These are phyloP conservation scores for Acipenser transmontanus DNA, from an alignment of 2,797 vertebrate species.

Conservation along the genomic window DNA sequence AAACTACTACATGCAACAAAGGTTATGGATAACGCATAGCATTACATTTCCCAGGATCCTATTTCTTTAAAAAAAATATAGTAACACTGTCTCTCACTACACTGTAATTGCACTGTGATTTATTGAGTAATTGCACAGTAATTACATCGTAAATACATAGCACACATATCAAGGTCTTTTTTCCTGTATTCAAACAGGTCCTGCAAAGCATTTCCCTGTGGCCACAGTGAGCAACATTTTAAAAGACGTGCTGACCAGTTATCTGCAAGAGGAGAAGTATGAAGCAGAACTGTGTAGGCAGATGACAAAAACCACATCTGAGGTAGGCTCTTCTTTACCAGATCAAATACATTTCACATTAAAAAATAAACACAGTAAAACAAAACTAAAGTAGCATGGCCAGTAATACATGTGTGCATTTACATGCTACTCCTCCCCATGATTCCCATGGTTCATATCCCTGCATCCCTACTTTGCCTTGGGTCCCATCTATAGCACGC, in stretches of 20 bases:
- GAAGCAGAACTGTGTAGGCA: slow-evolving; percentile 72
- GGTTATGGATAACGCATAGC: too few relatives aligned
- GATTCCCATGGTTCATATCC: too few relatives aligned
- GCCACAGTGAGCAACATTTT: slow-evolving; percentile 65
- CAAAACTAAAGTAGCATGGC: too few relatives aligned
- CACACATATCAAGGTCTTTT: not conserved
- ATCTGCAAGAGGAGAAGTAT: slow-evolving; percentile 72
- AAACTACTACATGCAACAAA: too few relatives aligned
- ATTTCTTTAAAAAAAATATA: slow-evolving; percentile 14
- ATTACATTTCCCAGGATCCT: too few relatives aligned
- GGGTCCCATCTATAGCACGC: too few relatives aligned
- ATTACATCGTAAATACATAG: not conserved
- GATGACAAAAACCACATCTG: slow-evolving; percentile 73
- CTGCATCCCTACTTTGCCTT: too few relatives aligned
- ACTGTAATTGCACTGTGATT: not conserved
- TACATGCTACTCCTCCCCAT: too few relatives aligned
- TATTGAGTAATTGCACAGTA: not conserved
- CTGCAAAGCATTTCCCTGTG: slow-evolving; percentile 60
- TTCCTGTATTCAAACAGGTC: slow-evolving; percentile 49
- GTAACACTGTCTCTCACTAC: not conserved
- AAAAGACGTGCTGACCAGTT: slow-evolving; percentile 69
- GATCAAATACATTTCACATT: too few relatives aligned
- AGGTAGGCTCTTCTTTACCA: slow-evolving; percentile 54
- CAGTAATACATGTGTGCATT: too few relatives aligned
- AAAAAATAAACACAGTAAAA: too few relatives aligned